phyloP scores from a whole-genome alignment of 1,140 invertebrate genomes.

The Atta cephalotes region DNA sequence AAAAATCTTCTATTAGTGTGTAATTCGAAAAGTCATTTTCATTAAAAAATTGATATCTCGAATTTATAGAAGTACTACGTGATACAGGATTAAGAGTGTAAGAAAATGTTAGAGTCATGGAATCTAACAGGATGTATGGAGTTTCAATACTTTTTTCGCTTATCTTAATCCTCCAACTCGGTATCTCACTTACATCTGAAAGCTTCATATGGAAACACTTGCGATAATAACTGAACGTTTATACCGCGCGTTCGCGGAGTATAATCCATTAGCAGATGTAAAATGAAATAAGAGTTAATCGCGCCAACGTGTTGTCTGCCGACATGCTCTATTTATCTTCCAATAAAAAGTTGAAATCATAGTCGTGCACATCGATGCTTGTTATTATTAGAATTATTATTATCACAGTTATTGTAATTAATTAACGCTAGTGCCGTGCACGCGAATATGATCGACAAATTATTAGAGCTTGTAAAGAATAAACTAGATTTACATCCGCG shows the following conservation, averaged over 20 bases:
- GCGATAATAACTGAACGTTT: conserved; percentile 15
- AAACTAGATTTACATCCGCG: conserved; percentile 49
- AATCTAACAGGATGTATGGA: neutral
- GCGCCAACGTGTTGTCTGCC: neutral
- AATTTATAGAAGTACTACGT: too few species aligned
- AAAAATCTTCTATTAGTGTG: too few species aligned
- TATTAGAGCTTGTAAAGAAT: conserved; percentile 38
- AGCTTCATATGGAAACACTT: neutral
- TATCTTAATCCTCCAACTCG: neutral
- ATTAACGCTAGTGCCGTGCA: conserved; percentile 24
- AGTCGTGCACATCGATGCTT: neutral
- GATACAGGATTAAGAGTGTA: too few species aligned
- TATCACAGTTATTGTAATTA: conserved; percentile 35
- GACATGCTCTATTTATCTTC: neutral
- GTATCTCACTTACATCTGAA: neutral
- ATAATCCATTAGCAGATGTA: neutral
- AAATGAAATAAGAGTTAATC: conserved; percentile 43
- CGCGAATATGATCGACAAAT: conserved; percentile 31
- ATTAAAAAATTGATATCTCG: too few species aligned
- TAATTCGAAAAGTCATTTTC: too few species aligned
- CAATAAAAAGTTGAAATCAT: neutral
- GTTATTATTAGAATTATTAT: conserved; percentile 25
- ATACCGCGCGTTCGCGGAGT: neutral
- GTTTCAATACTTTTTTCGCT: conserved; percentile 6
- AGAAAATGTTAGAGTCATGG: neutral